phyloP scores from a whole-genome alignment of 2,888 invertebrate genomes.

The Silvanus unidentatus region DNA sequence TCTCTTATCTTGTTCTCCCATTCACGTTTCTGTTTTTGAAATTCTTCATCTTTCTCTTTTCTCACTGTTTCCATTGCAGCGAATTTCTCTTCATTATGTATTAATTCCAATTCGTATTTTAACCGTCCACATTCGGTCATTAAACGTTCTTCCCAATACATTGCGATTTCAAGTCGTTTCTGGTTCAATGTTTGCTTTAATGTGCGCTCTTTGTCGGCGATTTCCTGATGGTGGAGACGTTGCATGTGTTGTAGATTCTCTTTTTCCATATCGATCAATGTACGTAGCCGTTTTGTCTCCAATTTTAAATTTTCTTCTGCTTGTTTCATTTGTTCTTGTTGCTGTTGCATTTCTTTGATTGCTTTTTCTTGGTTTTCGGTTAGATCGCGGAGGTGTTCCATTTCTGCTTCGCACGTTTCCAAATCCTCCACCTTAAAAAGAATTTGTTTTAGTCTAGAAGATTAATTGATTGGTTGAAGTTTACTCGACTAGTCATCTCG shows the following conservation, averaged over 20 bases:
- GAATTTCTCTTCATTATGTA: constrained; percentile 56
- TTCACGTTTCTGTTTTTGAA: constrained; percentile 49
- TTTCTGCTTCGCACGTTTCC: constrained; percentile 53
- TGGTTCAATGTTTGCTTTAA: constrained; percentile 46
- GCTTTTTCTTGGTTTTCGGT: constrained; percentile 56
- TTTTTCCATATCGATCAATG: constrained; percentile 42
- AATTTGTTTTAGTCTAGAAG: background rate
- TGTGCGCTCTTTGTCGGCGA: constrained; percentile 45
- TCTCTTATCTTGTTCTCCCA: constrained; percentile 51
- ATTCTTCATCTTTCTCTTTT: constrained; percentile 54
- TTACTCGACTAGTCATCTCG: constrained; percentile 41
- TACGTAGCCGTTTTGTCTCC: constrained; percentile 47
- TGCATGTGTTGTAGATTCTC: constrained; percentile 44
- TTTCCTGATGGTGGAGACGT: constrained; percentile 42
- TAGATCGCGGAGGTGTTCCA: constrained; percentile 52
- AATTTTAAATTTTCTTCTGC: constrained; percentile 53
- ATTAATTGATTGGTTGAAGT: background rate
- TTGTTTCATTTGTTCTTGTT: constrained; percentile 52
- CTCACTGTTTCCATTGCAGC: constrained; percentile 53
- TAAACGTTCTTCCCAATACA: constrained; percentile 60
- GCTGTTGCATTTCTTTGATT: constrained; percentile 51
- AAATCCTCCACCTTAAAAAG: constrained; percentile 47
- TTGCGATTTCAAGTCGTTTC: constrained; percentile 52
- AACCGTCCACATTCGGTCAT: constrained; percentile 57
- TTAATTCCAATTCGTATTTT: constrained; percentile 56